Evolutionary conservation across 2,888 invertebrate species (phyloP), one percentile per base, ranked within the genome.

Genomic region (Melinaea marsaeus): DNA sequence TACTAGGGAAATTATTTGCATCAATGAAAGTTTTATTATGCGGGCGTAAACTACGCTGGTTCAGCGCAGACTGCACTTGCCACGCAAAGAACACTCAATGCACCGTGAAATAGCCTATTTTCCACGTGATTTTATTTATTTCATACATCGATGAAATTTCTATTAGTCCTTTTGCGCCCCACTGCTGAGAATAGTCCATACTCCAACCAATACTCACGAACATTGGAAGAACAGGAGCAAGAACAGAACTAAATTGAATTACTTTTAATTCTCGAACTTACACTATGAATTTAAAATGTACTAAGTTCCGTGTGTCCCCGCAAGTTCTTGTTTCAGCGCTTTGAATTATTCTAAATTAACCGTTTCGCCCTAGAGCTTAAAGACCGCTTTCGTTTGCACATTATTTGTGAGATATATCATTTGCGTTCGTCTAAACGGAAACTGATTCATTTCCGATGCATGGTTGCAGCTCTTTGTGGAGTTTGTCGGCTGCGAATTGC

Each of bases 51-150:
- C 72, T 74, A 73, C 74, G 76, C 71, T 67, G 74, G 72, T 77
- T 80, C 79, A 79, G 79, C 74, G 73, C 80, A 80, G 70, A 67
- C 71, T 74, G 76, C 79, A 76, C 72, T 74, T 71, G 74, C 78
- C 74, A 80, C 82, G 85, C 85, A 86, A 87, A 89, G 88, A 85
- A 84, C 83, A 77, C 66, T 79, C 86, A 89, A 90, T 90, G 88
- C 89, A 89, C 86, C 88, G 89, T 89, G 86, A 90, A 90, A 90
- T 90, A 88, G 90, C 85, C 90, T 89, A 89, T 90, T 90, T 90
- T 88, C 90, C 87, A 84, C 86, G 79, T 86, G 88, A 88, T 86
- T 88, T 88, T 90, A 88, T 89, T 89, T 89, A 88, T 88, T 88
- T 87, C 86, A 88, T 87, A 86, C 84, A 77, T 74, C 82, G 82